Evolutionary conservation across 2,888 invertebrate species (phyloP).

Genomic region (Neoitamus cyanurus): DNA sequence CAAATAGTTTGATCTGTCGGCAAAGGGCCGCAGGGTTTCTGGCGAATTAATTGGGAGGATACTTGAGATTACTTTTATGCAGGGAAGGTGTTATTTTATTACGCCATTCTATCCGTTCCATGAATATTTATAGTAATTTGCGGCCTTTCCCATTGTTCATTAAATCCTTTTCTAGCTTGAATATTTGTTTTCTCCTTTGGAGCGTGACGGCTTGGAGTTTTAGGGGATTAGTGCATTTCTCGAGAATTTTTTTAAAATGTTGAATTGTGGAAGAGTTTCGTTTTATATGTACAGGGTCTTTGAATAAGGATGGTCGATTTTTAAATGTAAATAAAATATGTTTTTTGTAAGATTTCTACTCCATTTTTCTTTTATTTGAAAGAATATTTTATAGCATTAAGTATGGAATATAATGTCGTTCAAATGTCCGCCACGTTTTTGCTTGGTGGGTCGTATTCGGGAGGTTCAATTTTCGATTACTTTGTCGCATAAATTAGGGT

Average conservation of each 20-base stretch:
- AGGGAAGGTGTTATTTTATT: background rate
- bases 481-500: no score
- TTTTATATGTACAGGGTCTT: no score
- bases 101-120: background rate
- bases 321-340: no score
- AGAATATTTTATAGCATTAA: no score
- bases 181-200: background rate
- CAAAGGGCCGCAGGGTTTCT: background rate
- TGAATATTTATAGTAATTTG: slow-evolving; percentile 26
- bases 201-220: background rate
- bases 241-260: background rate
- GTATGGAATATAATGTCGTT: no score
- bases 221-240: background rate
- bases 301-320: no score
- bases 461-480: no score
- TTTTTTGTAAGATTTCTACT: no score
- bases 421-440: no score
- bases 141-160: background rate
- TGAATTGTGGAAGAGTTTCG: no score
- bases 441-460: no score
- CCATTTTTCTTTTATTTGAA: no score
- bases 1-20: slow-evolving; percentile 15
- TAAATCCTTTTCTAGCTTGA: background rate
- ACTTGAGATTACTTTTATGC: slow-evolving; percentile 14
- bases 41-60: background rate